Base-by-base conservation (phyloP, 2,888 invertebrate species). In the Polydrusus cervinus region DNA sequence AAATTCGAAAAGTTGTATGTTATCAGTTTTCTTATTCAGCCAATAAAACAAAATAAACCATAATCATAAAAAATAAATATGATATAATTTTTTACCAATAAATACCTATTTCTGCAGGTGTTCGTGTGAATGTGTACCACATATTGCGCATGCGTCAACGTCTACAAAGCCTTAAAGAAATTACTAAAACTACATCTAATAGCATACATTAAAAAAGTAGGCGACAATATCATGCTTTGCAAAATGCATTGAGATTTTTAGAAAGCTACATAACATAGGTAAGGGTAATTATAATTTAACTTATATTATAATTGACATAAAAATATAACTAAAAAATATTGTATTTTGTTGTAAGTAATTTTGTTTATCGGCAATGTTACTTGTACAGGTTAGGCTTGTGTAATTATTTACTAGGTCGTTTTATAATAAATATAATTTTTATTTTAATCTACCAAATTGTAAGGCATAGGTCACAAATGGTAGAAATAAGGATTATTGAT, bases 91-190 rank as follows among this genome's bases (percentile, higher is more conserved):
- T 69, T 47, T 71, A 60, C 55, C 72, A 70, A 74, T 74, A 71
- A 69, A 68, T 75, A 76, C 76, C 76, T 76, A 76, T 60, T 73
- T 51, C 73, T 73, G 72, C 72, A 71, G 73, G 76, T 76, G 76
- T 76, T 60, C 49, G 75, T 73, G 76, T 76, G 71, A 75, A 67
- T 68, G 73, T 76, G 73, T 76, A 70, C 76, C 76, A 76, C 60
- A 73, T 45, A 66, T 70, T 73, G 76, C 76, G 55, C 76, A 76
- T 76, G 76, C 76, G 16, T 38, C 65, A 64, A 70, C 18, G 10
- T 40, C 62, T 74, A 74, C 68, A 34, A 74, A 69, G 69, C 68
- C 9, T 8, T 69, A 69, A 53, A 68, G 16, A 74, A 64, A 57
- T 49, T n/a, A 53, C 62, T 70, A 70, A 34, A 13, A 10, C 70